A percentile compares a stretch with the other conserved stretches of the same genome.
Conservation (phyloP, 2,113 vertebrate genomes). For the Rafetus swinhoei region DNA sequence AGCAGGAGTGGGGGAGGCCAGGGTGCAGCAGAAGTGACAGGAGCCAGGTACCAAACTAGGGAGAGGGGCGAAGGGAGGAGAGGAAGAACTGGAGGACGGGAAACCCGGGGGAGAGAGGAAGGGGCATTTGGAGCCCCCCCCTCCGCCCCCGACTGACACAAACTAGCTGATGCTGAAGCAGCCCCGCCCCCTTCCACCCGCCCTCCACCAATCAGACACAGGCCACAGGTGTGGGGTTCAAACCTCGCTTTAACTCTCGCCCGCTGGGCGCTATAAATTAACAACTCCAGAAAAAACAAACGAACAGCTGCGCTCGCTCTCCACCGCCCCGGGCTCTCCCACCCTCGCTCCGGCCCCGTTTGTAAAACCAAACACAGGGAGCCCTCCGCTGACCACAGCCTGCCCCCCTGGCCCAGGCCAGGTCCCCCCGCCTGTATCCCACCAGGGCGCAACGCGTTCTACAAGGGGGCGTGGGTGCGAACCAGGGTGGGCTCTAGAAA, state of each 20-base stretch:
- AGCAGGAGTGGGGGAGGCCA: not conserved
- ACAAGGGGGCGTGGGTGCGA: not conserved
- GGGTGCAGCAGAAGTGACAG: not conserved
- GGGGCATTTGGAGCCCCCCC: no score
- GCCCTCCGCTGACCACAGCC: not conserved
- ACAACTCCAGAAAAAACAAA: not conserved
- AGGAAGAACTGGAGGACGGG: not conserved
- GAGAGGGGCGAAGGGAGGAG: not conserved
- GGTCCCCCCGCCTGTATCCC: not conserved
- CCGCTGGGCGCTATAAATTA: not conserved
- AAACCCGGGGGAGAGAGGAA: not conserved
- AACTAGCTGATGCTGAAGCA: no score
- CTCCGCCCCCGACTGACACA: no score
- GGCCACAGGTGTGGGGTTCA: not conserved
- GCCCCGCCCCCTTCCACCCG: no score
- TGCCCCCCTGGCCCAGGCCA: not conserved
- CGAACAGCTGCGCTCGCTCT: not conserved
- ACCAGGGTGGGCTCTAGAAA: not conserved
- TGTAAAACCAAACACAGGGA: slow-evolving; percentile 62
- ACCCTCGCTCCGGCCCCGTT: not conserved
- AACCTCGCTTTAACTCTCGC: not conserved
- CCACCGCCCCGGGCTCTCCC: no score
- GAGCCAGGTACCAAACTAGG: not conserved
- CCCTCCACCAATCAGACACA: not conserved
- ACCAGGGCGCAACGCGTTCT: not conserved